Evolutionary conservation across 2,888 invertebrate species (phyloP).

Genomic region (Digitonthophagus gazella): DNA sequence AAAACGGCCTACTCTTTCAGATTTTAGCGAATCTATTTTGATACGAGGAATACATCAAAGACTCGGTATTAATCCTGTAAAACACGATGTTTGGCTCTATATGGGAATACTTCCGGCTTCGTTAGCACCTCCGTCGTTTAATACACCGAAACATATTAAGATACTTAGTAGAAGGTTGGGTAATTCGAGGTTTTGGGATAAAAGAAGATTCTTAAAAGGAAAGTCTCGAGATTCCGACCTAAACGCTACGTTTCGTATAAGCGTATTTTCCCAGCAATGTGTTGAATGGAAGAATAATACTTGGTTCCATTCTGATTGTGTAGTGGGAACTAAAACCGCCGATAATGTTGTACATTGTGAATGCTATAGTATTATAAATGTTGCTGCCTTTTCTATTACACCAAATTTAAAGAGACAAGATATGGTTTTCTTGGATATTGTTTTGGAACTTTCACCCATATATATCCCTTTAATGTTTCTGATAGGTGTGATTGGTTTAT

Average conservation of each 20-base stretch:
- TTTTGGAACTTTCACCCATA: background rate
- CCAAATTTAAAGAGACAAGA: background rate
- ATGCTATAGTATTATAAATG: background rate
- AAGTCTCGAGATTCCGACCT: background rate
- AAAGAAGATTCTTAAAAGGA: background rate
- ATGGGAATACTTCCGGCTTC: background rate
- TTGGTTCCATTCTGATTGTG: background rate
- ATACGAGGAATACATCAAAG: background rate
- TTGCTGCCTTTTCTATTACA: background rate
- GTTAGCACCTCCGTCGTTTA: background rate
- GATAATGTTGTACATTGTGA: background rate
- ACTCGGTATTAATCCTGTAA: background rate
- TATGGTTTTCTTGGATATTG: background rate
- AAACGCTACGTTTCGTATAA: background rate
- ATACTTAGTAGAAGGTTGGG: background rate
- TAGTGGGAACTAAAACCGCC: background rate
- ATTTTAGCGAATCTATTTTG: background rate
- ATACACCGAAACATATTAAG: background rate
- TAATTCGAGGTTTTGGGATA: no score
- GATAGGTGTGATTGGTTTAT: background rate
- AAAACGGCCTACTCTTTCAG: background rate
- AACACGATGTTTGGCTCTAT: slow-evolving; percentile 1
- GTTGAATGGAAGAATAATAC: background rate
- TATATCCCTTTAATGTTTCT: background rate
- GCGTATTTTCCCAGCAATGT: background rate